Base-by-base conservation (phyloP, 1,140 invertebrate genomes). In the Phthorimaea operculella region DNA sequence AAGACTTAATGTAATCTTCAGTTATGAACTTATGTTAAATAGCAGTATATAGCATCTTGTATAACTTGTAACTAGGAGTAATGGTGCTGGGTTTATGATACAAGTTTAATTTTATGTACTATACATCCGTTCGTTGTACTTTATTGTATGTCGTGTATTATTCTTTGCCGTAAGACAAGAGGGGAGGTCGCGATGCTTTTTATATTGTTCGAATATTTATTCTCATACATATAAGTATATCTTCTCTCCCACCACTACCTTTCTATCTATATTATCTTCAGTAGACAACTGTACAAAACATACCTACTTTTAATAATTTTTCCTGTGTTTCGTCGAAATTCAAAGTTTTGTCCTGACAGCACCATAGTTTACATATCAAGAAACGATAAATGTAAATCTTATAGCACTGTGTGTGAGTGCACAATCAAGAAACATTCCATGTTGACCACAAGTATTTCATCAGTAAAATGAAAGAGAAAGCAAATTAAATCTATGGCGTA, bases 11-110 rank as follows among this genome's bases (percentile, higher is more conserved):
- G 68, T 83, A 79, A 78, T 76, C 68, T 76, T 79, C 71, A 69
- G 60, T 77, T 74, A 70, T 70, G 56, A 67, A 28, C 6, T 28
- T 28, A 28, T 28, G 21, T 76, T 69, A 16, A 68, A 78, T 78
- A 76, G 70, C 64, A 70, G 59, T 69, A 64, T 69, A 64, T 71
- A 68, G 64, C 69, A 74, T 76, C 73, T n/a, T 76, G 65, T 79
- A 70, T 82, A 72, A 81, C 72, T 76, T 80, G 67, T 84, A 83
- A 73, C 73, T 84, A 83, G 79, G 70, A 70, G 70, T 83, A 80
- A 77, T 66, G 79, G 81, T 84, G 81, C 81, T 84, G 81, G 81
- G 81, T 76, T 83, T 73, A 72, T 79, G 68, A 70, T 81, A 83
- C 76, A 78, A 76, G 66, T 74, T 67, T 73, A 73, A 72, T 74